Conservation (phyloP, 2,113 vertebrate species). For the Lagopus muta region DNA sequence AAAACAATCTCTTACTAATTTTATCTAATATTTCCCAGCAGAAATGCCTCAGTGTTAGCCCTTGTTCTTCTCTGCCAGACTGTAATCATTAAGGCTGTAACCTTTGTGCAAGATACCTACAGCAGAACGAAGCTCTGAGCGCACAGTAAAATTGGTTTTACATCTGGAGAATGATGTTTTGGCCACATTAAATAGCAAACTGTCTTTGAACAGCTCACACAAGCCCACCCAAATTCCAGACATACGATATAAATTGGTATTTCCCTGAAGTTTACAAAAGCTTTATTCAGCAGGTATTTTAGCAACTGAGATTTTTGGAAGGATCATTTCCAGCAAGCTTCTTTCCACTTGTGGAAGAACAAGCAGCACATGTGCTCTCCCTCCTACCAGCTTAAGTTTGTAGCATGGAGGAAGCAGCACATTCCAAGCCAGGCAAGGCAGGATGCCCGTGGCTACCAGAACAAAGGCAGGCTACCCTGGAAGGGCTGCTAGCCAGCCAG, state of each 20-base stretch:
- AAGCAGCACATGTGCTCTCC: not conserved
- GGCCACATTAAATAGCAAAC: not conserved
- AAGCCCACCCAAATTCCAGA: not conserved
- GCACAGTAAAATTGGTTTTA: not conserved
- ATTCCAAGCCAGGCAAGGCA: not conserved
- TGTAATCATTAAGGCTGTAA: not conserved
- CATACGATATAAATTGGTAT: not conserved
- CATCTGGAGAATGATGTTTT: not conserved
- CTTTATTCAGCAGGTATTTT: not conserved
- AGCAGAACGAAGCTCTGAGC: not conserved
- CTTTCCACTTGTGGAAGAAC: not conserved
- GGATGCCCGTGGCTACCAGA: not conserved
- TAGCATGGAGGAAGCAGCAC: not conserved
- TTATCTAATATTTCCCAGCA: slow-evolving; percentile 18
- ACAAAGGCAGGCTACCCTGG: not conserved
- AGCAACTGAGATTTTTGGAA: not conserved
- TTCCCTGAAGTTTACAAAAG: not conserved
- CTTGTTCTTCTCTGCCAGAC: not conserved
- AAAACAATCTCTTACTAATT: slow-evolving; percentile 36
- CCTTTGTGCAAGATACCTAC: not conserved
- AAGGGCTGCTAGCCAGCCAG: not conserved
- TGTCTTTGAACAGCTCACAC: not conserved
- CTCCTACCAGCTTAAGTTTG: not conserved
- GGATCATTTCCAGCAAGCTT: not conserved
- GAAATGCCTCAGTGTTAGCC: not conserved